phyloP scores from a whole-genome alignment of 2,888 invertebrate species.

The Catonia carolina region DNA sequence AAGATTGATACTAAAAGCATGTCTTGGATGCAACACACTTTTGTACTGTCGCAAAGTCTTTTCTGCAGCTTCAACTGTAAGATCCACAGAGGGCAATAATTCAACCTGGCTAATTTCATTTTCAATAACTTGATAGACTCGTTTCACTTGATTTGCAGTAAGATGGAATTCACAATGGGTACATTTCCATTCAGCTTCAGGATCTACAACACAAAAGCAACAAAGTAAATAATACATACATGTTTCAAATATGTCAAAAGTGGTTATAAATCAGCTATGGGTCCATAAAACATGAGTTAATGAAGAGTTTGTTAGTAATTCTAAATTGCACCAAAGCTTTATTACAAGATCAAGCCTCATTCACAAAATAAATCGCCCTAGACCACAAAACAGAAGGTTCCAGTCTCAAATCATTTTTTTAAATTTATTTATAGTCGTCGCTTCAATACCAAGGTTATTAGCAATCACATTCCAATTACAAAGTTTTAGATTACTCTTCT shows the following conservation, averaged over 20 bases:
- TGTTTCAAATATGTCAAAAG: too few relatives aligned
- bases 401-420: too few relatives aligned
- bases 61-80: slow-evolving; percentile 36
- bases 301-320: not conserved
- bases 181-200: slow-evolving; percentile 58
- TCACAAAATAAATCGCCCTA: too few relatives aligned
- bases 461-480: too few relatives aligned
- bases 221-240: too few relatives aligned
- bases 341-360: too few relatives aligned
- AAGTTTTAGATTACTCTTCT: too few relatives aligned
- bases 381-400: too few relatives aligned
- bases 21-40: slow-evolving; percentile 67
- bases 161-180: slow-evolving; percentile 60
- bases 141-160: slow-evolving; percentile 52
- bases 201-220: slow-evolving; percentile 42
- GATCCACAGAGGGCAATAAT: slow-evolving; percentile 48
- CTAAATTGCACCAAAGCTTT: slow-evolving; percentile 10
- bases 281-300: too few relatives aligned
- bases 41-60: slow-evolving; percentile 49
- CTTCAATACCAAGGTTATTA: too few relatives aligned
- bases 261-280: too few relatives aligned
- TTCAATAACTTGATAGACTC: slow-evolving; percentile 43
- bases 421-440: too few relatives aligned
- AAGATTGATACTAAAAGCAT: slow-evolving; percentile 51
- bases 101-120: slow-evolving; percentile 36